Evolutionary conservation across 2,888 invertebrate species (phyloP), one percentile per base, ranked within the genome.

Genomic region (Cyclophora punctaria): DNA sequence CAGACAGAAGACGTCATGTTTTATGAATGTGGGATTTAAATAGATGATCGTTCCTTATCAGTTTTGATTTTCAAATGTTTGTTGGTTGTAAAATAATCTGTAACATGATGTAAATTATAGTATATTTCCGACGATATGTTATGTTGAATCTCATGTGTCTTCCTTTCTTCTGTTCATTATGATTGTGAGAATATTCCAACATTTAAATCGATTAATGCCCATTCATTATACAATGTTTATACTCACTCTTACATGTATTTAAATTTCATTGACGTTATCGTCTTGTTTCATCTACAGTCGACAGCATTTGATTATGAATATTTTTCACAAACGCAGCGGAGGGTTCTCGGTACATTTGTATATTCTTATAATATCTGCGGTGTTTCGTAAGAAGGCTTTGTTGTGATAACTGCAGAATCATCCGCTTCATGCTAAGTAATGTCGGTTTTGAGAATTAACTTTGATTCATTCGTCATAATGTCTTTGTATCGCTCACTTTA

Each of bases 321-420:
- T 63, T 66, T 62, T 68, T 67, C 66, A 68, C 64, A 7, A 62
- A 60, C 67, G 48, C 66, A 62, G 67, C 62, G 63, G 69, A 20
- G 20, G 67, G 70, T 67, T 66, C 65, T 60, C 50, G 48, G 48
- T 52, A 57, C 48, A 57, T 56, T 51, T 48, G 37, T 37, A 5
- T 5, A 5, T 37, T 37, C 37, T 37, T 37, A 37, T 37, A 5
- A 37, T 37, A 37, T 37, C 37, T 37, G 37, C 37, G 4, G 4
- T 37, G 37, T 37, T 37, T 37, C 5, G 37, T 37, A 37, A 5
- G 37, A 37, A 37, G 37, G 47, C 44, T 50, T 48, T 45, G 53
- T 49, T 56, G 51, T 48, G 51, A 45, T 51, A 55, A 54, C 48
- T 51, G 57, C 55, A 34, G 44, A 47, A 53, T 61, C 56, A 61